These are phyloP conservation scores for Dendrocopos noguchii DNA, from an alignment of 2,113 vertebrate species.

Conservation along the genomic window DNA sequence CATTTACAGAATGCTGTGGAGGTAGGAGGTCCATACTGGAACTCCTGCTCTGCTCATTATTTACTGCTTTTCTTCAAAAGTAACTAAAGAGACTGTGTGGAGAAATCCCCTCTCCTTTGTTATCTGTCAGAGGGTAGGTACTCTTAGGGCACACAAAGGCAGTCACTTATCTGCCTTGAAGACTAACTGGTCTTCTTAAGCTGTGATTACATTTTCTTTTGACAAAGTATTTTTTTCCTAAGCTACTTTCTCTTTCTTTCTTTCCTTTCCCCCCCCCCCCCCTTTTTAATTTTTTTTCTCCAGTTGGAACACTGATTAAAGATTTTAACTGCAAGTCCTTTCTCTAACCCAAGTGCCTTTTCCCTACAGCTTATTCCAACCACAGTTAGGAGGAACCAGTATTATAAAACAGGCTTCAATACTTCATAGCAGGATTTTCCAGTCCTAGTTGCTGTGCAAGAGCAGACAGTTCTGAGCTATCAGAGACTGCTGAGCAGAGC, in stretches of 20 bases:
- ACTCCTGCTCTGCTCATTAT: neutral
- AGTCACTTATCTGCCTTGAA: neutral
- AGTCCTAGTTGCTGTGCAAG: neutral
- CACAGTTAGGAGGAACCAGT: neutral
- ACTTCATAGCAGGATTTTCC: neutral
- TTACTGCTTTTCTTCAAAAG: neutral
- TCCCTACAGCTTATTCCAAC: neutral
- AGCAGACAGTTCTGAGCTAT: neutral
- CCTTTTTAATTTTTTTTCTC: neutral
- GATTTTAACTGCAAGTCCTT: neutral
- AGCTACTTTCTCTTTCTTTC: neutral
- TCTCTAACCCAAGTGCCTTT: neutral
- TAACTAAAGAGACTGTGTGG: neutral
- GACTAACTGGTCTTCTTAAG: neutral
- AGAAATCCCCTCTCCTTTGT: neutral
- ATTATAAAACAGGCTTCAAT: neutral
- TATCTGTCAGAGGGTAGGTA: neutral
- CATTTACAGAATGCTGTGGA: fast-evolving
- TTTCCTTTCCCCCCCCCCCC: neutral
- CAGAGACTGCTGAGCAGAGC: neutral
- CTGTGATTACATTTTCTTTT: neutral
- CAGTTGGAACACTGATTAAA: neutral
- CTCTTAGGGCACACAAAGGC: neutral
- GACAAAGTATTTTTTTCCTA: neutral
- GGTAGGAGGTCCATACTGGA: neutral